Conservation (phyloP, 1,140 invertebrate species). For the Sesamia nonagrioides region DNA sequence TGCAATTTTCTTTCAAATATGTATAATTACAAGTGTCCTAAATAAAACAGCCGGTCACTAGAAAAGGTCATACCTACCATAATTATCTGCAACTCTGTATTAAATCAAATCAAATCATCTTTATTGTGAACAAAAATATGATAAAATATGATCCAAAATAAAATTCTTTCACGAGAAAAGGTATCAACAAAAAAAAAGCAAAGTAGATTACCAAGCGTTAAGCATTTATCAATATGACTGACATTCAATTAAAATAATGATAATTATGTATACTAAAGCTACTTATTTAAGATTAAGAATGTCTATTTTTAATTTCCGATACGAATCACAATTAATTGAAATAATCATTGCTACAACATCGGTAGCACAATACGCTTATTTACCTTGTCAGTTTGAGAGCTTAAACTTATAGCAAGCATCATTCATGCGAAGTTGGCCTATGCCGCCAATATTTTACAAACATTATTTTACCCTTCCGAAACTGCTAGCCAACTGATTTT, state of each 20-base stretch:
- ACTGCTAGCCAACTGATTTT: conserved; percentile 15
- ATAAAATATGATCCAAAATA: no score
- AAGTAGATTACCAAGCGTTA: not conserved
- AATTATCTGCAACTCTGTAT: no score
- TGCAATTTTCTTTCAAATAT: no score
- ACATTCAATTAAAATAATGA: conserved; percentile 27
- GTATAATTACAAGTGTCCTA: no score
- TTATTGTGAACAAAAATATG: no score
- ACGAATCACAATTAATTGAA: conserved; percentile 35
- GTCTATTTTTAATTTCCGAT: conserved; percentile 31
- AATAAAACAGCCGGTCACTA: no score
- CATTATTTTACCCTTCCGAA: conserved; percentile 33
- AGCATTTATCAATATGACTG: conserved; percentile 10
- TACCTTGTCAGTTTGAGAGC: conserved; percentile 59
- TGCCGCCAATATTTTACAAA: conserved; percentile 46
- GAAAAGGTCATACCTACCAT: no score
- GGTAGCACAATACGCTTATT: conserved; percentile 66
- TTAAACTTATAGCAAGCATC: conserved; percentile 66
- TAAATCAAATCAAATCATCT: no score
- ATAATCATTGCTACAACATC: conserved; percentile 45
- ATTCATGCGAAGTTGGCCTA: conserved; percentile 53
- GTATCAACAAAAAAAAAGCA: not conserved
- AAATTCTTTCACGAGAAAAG: not conserved
- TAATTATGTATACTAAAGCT: not conserved
- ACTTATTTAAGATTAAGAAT: conserved; percentile 15